Evolutionary conservation across 2,113 vertebrate genomes (phyloP).

Genomic region (Fulmarus glacialis): DNA sequence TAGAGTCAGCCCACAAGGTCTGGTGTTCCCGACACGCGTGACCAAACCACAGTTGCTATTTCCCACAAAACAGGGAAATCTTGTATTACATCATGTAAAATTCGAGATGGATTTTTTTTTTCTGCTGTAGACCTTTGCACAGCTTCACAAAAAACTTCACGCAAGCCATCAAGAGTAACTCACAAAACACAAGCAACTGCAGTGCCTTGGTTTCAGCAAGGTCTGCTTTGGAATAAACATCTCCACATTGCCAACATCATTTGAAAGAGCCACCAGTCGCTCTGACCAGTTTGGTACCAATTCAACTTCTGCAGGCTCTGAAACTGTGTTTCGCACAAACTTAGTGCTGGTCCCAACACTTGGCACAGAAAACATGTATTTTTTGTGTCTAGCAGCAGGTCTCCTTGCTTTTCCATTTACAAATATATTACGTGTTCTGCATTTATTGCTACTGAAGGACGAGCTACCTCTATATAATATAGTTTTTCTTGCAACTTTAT

Average conservation of each 20-base stretch:
- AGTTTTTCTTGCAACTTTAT: background rate
- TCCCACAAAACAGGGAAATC: background rate
- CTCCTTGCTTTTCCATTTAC: background rate
- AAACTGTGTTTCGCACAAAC: background rate
- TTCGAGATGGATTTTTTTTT: background rate
- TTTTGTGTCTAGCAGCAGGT: background rate
- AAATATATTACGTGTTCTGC: rapidly evolving
- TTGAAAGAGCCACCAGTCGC: background rate
- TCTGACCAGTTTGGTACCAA: background rate
- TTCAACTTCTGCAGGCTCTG: background rate
- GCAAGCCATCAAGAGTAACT: background rate
- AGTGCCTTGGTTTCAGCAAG: background rate
- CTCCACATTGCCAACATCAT: background rate
- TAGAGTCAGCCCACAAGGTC: background rate
- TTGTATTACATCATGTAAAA: background rate
- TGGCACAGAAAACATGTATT: background rate
- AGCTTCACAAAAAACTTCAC: background rate
- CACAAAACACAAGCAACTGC: background rate
- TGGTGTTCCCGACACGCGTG: rapidly evolving
- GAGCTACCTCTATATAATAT: rapidly evolving
- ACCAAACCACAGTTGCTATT: background rate
- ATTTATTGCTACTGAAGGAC: background rate
- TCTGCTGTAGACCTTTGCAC: background rate
- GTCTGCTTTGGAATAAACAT: background rate
- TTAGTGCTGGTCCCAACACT: too few relatives aligned